Evolutionary conservation across 2,888 invertebrate species (phyloP), one percentile per base, ranked within the genome.

Genomic region (Dermolepida albohirtum): DNA sequence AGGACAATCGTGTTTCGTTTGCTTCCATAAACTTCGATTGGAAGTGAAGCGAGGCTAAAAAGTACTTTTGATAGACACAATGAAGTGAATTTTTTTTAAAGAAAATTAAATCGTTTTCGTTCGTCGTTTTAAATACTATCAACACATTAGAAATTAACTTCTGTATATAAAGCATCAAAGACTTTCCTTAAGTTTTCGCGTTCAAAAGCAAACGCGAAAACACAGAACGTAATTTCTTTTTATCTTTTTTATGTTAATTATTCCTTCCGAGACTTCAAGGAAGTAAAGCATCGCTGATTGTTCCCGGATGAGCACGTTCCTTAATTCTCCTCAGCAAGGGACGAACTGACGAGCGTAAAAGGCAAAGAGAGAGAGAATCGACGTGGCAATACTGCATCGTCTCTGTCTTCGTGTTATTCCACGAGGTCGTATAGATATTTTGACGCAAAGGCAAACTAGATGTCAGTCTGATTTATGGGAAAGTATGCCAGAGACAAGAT

Each of bases 401-500:
- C 47, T 47, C 16, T 29, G 12, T 59, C 59, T 44, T 59, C 44
- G 11, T 29, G 17, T 40, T 16, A 17, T 17, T 4, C 10, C 4
- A 5, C 54, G 49, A 16, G 39, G 16, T 12, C 16, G 34, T 16
- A n/a, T 10, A n/a, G 27, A 63, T 51, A 52, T 43, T 64, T 64
- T 64, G 50, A 64, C 52, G 63, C 12, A 49, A 47, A 34, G 39
- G 62, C 67, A 67, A 64, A 69, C 69, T 57, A 14, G 27, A 47
- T 47, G 54, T 66, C 63, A 62, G 51, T 43, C 64, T 59, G 55
- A 69, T 67, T 66, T 63, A 69, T 63, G 54, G 29, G 59, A 27
- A 29, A 59, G 59, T 59, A 55, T 57, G 65, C 65, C 63, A 59
- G 64, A 55, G 65, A 59, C 52, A 67, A 64, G 52, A 50, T 67